phyloP scores from a whole-genome alignment of 2,797 vertebrate genomes.

The Pygocentrus nattereri region DNA sequence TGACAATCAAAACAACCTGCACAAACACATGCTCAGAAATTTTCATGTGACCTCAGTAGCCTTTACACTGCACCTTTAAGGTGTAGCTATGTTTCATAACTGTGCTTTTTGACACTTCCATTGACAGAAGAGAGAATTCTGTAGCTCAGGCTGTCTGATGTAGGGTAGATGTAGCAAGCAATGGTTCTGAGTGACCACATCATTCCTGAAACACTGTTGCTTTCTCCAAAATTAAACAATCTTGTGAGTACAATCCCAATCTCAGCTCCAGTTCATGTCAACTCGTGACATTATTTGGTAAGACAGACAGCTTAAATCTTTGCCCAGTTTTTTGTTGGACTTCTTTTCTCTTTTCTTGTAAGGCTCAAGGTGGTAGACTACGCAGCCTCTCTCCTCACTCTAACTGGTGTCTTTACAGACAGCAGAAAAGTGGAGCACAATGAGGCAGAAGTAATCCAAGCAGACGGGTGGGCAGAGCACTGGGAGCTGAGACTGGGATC shows the following conservation, averaged over 20 bases:
- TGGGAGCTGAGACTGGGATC: slow-evolving; percentile 14
- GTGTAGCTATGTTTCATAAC: not conserved
- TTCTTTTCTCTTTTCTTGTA: not conserved
- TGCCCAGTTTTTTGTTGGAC: not conserved
- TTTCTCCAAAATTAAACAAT: not conserved
- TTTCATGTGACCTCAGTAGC: too few species aligned
- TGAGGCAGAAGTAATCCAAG: slow-evolving; percentile 30
- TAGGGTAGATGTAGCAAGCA: not conserved
- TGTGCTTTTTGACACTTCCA: not conserved
- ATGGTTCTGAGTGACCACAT: not conserved
- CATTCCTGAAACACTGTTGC: not conserved
- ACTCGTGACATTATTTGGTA: not conserved
- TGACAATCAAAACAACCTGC: too few species aligned
- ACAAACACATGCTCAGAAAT: too few species aligned
- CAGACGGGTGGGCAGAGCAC: slow-evolving; percentile 26
- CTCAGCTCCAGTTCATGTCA: too few species aligned
- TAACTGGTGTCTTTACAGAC: not conserved
- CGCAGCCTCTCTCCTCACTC: not conserved
- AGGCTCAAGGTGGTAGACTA: not conserved
- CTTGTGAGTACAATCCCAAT: not conserved
- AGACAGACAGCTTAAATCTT: not conserved
- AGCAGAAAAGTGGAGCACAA: not conserved
- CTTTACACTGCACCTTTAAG: not conserved
- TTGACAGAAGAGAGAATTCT: too few species aligned
- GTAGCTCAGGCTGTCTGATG: slow-evolving; percentile 2